phyloP scores from a whole-genome alignment of 2,888 invertebrate species.

The Amorpha juglandis region DNA sequence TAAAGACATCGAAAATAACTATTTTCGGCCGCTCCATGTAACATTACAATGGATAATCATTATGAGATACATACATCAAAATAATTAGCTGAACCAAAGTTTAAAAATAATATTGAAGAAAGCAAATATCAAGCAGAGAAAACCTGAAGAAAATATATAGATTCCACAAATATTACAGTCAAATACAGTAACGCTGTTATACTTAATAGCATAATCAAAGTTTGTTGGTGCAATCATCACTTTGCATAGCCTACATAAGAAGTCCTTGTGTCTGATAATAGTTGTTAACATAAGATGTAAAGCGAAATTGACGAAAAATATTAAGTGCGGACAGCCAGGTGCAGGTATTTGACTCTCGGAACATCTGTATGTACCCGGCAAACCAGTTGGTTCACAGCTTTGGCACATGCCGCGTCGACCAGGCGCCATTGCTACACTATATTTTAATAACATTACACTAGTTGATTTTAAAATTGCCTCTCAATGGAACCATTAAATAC shows the following conservation, averaged over 20 bases:
- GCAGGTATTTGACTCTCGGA: conserved; percentile 40
- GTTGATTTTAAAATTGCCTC: background rate
- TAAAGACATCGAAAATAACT: no score
- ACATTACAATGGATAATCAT: no score
- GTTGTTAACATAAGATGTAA: conserved; percentile 46
- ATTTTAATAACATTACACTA: conserved; percentile 23
- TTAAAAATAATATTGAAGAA: background rate
- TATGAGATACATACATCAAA: no score
- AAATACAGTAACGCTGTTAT: background rate
- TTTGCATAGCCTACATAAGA: conserved; percentile 56
- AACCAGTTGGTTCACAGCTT: conserved; percentile 51
- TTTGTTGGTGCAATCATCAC: conserved; percentile 43
- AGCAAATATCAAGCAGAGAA: background rate
- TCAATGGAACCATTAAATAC: conserved; percentile 11
- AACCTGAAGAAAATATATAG: background rate
- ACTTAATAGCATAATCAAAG: conserved; percentile 30
- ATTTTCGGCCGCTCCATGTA: no score
- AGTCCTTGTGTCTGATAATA: conserved; percentile 64
- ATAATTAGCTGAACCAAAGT: no score
- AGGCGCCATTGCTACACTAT: conserved; percentile 29
- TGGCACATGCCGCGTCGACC: conserved; percentile 38
- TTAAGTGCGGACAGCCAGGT: conserved; percentile 44
- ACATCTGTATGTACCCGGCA: conserved; percentile 53
- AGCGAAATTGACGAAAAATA: conserved; percentile 48
- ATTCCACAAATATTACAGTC: background rate